Base-by-base conservation (phyloP, 2,888 invertebrate species). In the Barypeithes pellucidus region DNA sequence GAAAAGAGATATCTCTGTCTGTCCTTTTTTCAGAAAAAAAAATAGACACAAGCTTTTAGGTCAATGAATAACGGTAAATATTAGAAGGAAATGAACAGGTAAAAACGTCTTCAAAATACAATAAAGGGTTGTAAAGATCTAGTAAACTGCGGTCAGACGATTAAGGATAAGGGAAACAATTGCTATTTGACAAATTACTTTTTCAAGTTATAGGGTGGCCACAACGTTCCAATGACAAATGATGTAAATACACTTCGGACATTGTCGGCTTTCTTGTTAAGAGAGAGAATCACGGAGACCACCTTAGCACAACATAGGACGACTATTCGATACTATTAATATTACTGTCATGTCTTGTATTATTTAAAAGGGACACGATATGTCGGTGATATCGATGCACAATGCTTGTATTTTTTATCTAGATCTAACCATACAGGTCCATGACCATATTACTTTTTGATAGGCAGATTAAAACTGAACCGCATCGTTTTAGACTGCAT, bases 111-210 rank as follows among this genome's bases (percentile, higher is more conserved):
- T 18, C 36, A 16, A 16, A 54, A 45, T 36, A 67, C 24, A 67
- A 69, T 72, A 82, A 83, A 81, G 82, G 82, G 81, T 81, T 82
- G 80, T 79, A 79, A 81, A 78, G 63, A 72, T 70, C 75, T 73
- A 57, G 73, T 67, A 67, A 76, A 76, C 78, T 78, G 83, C 78
- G 82, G 82, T 81, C 82, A 82, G 78, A 77, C 77, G 82, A 80
- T 79, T 78, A 78, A 76, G 76, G 77, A 75, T 73, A 77, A 80
- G 77, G 81, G 77, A 84, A 83, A 85, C 84, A 85, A 85, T 84
- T 81, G 83, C 75, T 80, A 75, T 84, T 85, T 85, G 85, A 85
- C 85, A 86, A 85, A 86, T 85, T 85, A 84, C 83, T 84, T 84
- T 85, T 83, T 82, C 82, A 82, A 81, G 81, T 84, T 83, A 83